These are phyloP conservation scores for Hippotragus niger DNA, from an alignment of 2,113 vertebrate genomes.

Conservation along the genomic window DNA sequence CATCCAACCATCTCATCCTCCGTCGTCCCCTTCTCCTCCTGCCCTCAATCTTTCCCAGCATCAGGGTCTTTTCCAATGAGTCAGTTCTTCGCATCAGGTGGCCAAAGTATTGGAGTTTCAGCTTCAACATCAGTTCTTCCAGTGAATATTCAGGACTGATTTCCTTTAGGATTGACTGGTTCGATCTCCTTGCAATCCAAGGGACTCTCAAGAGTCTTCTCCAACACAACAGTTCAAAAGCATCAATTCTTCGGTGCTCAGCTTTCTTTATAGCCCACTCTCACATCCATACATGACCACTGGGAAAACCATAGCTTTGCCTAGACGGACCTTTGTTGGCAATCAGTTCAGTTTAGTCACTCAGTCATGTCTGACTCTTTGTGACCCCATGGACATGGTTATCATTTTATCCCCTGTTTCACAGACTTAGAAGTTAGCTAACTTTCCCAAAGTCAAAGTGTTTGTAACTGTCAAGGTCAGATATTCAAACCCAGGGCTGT, in stretches of 20 bases:
- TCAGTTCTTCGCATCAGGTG: fast-evolving
- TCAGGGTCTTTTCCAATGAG: neutral
- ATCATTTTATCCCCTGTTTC: neutral
- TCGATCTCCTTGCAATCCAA: neutral
- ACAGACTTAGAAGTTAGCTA: neutral
- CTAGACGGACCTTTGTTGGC: neutral
- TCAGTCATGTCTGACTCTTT: neutral
- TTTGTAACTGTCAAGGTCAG: neutral
- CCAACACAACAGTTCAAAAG: neutral
- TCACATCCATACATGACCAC: neutral
- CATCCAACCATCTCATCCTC: neutral
- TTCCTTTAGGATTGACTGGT: neutral
- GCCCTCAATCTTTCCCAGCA: neutral
- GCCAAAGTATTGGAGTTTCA: neutral
- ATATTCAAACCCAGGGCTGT: neutral
- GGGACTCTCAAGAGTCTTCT: neutral
- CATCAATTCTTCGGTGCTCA: fast-evolving
- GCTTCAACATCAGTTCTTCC: neutral
- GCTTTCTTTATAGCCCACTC: neutral
- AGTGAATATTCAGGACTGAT: neutral
- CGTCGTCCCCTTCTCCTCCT: fast-evolving
- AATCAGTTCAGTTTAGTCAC: neutral
- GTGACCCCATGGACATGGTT: neutral
- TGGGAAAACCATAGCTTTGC: neutral
- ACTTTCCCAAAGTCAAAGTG: neutral